These are phyloP conservation scores for Kryptopterus vitreolus DNA, from an alignment of 2,797 vertebrate species.

Conservation along the genomic window DNA sequence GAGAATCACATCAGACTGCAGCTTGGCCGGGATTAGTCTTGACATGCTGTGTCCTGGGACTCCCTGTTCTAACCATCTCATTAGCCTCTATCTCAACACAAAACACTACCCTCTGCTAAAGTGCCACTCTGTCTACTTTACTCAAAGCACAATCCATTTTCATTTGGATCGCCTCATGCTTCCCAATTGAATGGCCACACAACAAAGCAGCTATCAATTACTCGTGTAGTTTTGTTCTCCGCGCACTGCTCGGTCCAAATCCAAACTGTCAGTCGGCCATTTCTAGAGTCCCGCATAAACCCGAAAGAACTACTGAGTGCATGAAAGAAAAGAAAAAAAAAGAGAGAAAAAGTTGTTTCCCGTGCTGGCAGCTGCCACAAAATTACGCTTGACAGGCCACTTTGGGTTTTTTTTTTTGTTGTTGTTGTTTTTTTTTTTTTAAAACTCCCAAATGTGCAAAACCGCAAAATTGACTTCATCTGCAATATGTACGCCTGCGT, in stretches of 20 bases:
- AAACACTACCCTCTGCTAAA: slow-evolving; percentile 51
- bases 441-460: slow-evolving; percentile 33
- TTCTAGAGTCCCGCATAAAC: slow-evolving; percentile 25
- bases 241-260: slow-evolving; percentile 32
- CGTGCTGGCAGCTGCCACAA: slow-evolving; percentile 8
- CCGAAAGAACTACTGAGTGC: slow-evolving; percentile 36
- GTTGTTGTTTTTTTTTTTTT: too few relatives aligned
- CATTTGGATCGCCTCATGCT: slow-evolving; percentile 42
- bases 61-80: slow-evolving; percentile 49
- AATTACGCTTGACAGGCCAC: slow-evolving; percentile 26
- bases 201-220: slow-evolving; percentile 51
- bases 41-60: slow-evolving; percentile 54
- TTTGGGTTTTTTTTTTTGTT: too few relatives aligned
- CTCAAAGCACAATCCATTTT: slow-evolving; percentile 50
- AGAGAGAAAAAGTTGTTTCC: slow-evolving; percentile 41
- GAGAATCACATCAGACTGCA: slow-evolving; percentile 43
- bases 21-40: slow-evolving; percentile 51
- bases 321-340: too few relatives aligned
- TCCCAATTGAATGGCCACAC: slow-evolving; percentile 38
- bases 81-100: slow-evolving; percentile 51
- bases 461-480: slow-evolving; percentile 14
- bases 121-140: slow-evolving; percentile 50
- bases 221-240: slow-evolving; percentile 37
- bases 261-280: slow-evolving; percentile 29
- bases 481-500: slow-evolving; percentile 4